A percentile compares a stretch with the other conserved stretches of the same genome.
phyloP scores from a whole-genome alignment of 2,797 vertebrate species.

The Gymnoscopelus braueri region DNA sequence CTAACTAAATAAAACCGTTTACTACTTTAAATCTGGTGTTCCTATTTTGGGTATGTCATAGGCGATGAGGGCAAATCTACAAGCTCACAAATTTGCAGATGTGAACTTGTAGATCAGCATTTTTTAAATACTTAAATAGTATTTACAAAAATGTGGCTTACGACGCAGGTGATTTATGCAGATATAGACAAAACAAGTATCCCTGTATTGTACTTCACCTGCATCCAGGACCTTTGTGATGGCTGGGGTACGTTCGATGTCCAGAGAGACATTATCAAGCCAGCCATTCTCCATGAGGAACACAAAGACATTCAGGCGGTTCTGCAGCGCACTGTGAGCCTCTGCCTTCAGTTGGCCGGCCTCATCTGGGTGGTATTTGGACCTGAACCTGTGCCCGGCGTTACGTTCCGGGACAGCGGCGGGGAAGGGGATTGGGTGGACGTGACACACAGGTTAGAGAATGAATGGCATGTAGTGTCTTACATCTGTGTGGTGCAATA shows the following conservation, averaged over 20 bases:
- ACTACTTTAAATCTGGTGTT: too few species aligned
- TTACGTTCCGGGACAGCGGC: slow-evolving; percentile 45
- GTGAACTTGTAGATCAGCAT: too few species aligned
- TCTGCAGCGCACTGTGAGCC: slow-evolving; percentile 85
- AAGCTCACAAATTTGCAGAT: too few species aligned
- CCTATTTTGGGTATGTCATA: too few species aligned
- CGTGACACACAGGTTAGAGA: not conserved
- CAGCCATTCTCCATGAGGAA: slow-evolving; percentile 90
- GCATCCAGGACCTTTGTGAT: slow-evolving; percentile 93
- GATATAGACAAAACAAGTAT: not conserved
- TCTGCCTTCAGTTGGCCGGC: slow-evolving; percentile 87
- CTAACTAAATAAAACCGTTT: too few species aligned
- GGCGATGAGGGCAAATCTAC: too few species aligned
- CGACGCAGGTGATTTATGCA: too few species aligned
- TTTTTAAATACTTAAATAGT: too few species aligned
- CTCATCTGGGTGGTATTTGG: slow-evolving; percentile 94
- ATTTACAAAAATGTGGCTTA: too few species aligned
- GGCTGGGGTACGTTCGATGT: slow-evolving; percentile 87
- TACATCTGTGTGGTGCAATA: too few species aligned
- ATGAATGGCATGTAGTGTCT: slow-evolving; percentile 47
- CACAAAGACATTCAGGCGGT: slow-evolving; percentile 86
- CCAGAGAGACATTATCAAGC: slow-evolving; percentile 88
- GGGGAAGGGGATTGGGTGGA: slow-evolving; percentile 52
- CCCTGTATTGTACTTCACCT: slow-evolving; percentile 70
- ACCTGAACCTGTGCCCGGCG: slow-evolving; percentile 86